Base-by-base conservation (phyloP, 2,797 vertebrate genomes). In the Sphaeramia orbicularis region DNA sequence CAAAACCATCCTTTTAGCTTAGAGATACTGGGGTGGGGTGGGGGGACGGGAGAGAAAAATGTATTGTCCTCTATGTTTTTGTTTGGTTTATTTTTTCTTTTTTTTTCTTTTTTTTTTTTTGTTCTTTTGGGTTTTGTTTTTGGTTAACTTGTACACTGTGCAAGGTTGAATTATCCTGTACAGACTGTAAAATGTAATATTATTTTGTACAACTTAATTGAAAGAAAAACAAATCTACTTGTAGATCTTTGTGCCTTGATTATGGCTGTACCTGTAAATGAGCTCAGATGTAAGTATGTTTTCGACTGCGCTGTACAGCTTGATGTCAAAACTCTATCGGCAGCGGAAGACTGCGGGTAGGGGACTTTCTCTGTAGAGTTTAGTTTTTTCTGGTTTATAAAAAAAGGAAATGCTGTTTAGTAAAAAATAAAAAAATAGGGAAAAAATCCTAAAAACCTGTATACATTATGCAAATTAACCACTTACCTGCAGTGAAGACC, bases 181-280 rank as follows among this genome's bases (percentile, higher is more conserved):
- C 95, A 97, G 96, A 97, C 93, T 96, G 95, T 95, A 96, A 96
- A 95, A 95, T 96, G 95, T 96, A 96, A 96, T 95, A 95, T 96
- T 97, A 96, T 97, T 99, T 98, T 99, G 94, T 99, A 96, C 95
- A 96, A 96, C 95, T 96, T 98, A 96, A 96, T 95, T 95, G 94
- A 95, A 93, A 94, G 94, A 95, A 93, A 92, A 93, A 93, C 92
- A 93, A 93, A 94, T 94, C 93, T 96, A 92, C 94, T 95, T 94
- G 95, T 95, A 95, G 94, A 95, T 95, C 94, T 95, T 94, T 94
- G 95, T 95, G 95, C 94, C 94, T 95, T 95, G 94, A 95, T 94
- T 94, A 95, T 95, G 94, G 94, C 95, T 95, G 95, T 95, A 95
- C 94, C 93, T 96, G 95, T 96, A 95, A 95, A 95, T 94, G 94